Conservation (phyloP, 1,140 invertebrate species). For the Euura lappo region DNA sequence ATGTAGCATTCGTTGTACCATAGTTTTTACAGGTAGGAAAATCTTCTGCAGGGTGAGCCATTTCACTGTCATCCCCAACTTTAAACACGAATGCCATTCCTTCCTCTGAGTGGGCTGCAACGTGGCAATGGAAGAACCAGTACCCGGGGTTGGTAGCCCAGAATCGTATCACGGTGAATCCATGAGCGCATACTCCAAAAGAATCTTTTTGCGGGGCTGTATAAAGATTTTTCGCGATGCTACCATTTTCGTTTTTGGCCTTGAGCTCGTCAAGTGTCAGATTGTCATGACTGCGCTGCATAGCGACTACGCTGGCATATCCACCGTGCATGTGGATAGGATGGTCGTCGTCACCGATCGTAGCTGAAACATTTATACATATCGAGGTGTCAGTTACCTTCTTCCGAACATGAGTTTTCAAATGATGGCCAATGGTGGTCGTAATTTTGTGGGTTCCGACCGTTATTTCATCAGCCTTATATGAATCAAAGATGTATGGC, state of each 20-base stretch:
- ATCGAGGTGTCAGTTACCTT: too few species aligned
- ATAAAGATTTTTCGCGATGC: conserved; percentile 24
- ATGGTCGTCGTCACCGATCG: conserved; percentile 25
- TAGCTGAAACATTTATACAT: background rate
- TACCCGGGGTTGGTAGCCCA: conserved; percentile 47
- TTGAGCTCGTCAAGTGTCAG: conserved; percentile 21
- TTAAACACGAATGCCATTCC: conserved; percentile 63
- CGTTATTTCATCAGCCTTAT: too few species aligned
- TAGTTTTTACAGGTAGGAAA: conserved; percentile 53
- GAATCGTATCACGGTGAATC: conserved; percentile 30
- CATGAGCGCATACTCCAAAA: conserved; percentile 25
- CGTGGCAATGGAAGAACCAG: conserved; percentile 64
- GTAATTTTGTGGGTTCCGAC: too few species aligned
- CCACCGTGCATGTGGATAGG: conserved; percentile 33
- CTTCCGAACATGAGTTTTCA: too few species aligned
- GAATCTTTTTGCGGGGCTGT: conserved; percentile 25
- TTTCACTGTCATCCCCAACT: conserved; percentile 53
- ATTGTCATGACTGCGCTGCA: conserved; percentile 18
- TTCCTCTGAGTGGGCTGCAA: conserved; percentile 59
- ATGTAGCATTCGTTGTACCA: too few species aligned
- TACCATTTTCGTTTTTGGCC: conserved; percentile 21
- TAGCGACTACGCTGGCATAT: conserved; percentile 25
- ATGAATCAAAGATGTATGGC: too few species aligned
- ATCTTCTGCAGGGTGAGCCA: conserved; percentile 49
- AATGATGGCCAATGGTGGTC: too few species aligned